Conservation (phyloP, 2,113 vertebrate species). For the Penelope pileata region DNA sequence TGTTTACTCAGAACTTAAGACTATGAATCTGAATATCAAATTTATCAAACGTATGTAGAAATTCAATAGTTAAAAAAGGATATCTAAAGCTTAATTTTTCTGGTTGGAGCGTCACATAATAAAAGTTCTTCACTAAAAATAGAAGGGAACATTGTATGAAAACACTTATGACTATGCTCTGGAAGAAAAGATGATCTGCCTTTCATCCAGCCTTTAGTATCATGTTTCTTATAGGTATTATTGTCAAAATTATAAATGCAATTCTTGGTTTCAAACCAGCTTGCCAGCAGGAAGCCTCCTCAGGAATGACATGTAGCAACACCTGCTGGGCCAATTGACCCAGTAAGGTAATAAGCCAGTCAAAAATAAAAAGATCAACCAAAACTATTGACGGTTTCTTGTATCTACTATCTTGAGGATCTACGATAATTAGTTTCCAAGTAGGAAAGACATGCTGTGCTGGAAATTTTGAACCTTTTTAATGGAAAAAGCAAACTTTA, state of each 20-base stretch:
- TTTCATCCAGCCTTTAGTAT: conserved; percentile 52
- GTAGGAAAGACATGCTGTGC: background rate
- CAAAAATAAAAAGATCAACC: background rate
- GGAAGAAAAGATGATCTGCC: conserved; percentile 23
- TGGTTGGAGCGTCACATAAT: background rate
- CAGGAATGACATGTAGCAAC: background rate
- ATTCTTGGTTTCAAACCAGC: conserved; percentile 62
- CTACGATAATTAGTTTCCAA: background rate
- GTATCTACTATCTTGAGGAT: background rate
- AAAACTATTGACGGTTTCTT: background rate
- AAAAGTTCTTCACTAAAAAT: background rate
- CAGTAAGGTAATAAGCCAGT: conserved; percentile 20
- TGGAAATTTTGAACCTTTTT: background rate
- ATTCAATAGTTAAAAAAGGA: background rate
- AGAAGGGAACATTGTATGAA: background rate
- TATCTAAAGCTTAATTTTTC: background rate
- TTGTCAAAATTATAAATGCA: conserved; percentile 59
- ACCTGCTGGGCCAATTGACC: conserved; percentile 18
- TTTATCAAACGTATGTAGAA: background rate
- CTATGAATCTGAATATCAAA: background rate
- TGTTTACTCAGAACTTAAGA: background rate
- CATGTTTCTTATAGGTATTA: conserved; percentile 19
- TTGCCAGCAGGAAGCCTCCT: conserved; percentile 54
- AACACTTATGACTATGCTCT: background rate
- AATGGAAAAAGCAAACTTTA: background rate